Conservation (phyloP, 2,888 invertebrate species). For the Galerucella pusilla region DNA sequence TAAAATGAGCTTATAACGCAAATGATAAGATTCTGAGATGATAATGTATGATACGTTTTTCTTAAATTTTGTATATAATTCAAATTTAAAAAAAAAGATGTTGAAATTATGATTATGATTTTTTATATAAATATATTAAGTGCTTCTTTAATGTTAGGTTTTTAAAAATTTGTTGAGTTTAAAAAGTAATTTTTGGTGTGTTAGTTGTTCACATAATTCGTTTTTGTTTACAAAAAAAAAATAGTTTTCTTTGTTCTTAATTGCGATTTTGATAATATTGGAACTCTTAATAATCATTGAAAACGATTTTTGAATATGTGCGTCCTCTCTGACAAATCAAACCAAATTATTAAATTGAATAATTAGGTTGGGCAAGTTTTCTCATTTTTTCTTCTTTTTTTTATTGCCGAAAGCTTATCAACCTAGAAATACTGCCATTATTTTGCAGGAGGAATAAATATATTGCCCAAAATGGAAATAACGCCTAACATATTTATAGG, state of each 20-base stretch:
- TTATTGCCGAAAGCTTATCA: not conserved
- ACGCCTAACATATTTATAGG: no score
- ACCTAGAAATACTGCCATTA: no score
- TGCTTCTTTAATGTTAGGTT: constrained; percentile 45
- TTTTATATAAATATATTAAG: constrained; percentile 38
- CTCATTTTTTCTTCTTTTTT: not conserved
- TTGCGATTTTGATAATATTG: constrained; percentile 26
- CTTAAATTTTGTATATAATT: not conserved
- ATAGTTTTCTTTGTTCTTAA: constrained; percentile 28
- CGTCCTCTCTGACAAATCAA: not conserved
- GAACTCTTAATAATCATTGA: constrained; percentile 25
- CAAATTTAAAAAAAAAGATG: not conserved
- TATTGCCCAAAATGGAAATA: no score
- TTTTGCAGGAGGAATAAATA: no score
- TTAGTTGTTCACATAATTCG: constrained; percentile 28
- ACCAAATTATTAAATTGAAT: not conserved
- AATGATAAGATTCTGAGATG: no score
- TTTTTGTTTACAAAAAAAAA: constrained; percentile 40
- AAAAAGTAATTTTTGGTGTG: constrained; percentile 39
- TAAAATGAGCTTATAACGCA: not conserved
- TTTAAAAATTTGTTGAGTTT: constrained; percentile 44
- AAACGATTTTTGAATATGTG: not conserved
- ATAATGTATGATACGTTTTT: no score
- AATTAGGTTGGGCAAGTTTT: not conserved
- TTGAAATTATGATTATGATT: not conserved